Conservation (phyloP, 1,140 invertebrate species). For the Trachymyrmex cornetzi region DNA sequence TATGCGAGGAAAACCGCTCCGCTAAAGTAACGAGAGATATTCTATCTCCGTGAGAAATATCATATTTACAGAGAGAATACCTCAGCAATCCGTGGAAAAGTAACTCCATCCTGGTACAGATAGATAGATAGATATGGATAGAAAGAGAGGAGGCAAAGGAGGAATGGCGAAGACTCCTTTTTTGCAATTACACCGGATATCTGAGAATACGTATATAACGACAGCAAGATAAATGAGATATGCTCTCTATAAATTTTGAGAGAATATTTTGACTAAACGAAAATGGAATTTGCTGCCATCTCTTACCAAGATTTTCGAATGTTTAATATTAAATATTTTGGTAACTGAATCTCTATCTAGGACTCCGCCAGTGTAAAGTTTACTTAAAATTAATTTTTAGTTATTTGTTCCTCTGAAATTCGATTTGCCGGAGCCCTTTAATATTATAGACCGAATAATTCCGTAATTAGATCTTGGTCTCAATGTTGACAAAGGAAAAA, state of each 20-base stretch:
- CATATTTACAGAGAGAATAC: slow-evolving; percentile 51
- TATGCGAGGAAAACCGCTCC: neutral
- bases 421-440: slow-evolving; percentile 9
- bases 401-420: slow-evolving; percentile 26
- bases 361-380: slow-evolving; percentile 1
- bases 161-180: neutral
- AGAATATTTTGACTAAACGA: slow-evolving; percentile 1
- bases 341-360: neutral
- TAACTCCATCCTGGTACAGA: slow-evolving; percentile 29
- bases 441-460: slow-evolving; percentile 25
- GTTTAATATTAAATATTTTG: slow-evolving; percentile 47
- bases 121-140: neutral
- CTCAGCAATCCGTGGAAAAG: slow-evolving; percentile 47
- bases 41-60: slow-evolving; percentile 53
- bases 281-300: slow-evolving; percentile 1
- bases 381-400: slow-evolving; percentile 47
- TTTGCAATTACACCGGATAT: slow-evolving; percentile 47
- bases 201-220: slow-evolving; percentile 18
- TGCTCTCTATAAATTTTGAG: slow-evolving; percentile 8
- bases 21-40: slow-evolving; percentile 34
- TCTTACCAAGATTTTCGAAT: slow-evolving; percentile 33
- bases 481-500: slow-evolving; percentile 51
- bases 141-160: neutral
- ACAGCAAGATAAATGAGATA: slow-evolving; percentile 13
- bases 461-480: slow-evolving; percentile 30